phyloP scores from a whole-genome alignment of 2,888 invertebrate species.

The Pheosia tremula region DNA sequence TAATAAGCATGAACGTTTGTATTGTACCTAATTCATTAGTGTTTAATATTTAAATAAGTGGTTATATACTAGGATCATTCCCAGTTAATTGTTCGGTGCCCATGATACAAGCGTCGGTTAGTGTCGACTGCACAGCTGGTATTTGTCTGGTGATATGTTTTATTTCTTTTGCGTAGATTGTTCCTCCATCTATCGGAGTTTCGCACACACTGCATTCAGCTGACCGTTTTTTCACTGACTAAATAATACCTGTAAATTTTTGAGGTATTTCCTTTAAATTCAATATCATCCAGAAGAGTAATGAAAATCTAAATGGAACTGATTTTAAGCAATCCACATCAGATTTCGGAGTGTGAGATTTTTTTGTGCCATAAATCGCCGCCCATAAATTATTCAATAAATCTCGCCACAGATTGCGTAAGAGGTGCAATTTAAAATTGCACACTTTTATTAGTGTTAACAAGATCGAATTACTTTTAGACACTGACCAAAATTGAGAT shows the following conservation, averaged over 20 bases:
- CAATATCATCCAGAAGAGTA: background rate
- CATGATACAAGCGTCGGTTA: too few relatives aligned
- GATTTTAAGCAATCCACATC: background rate
- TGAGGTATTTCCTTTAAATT: background rate
- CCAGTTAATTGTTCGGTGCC: too few relatives aligned
- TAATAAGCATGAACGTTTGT: too few relatives aligned
- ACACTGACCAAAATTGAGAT: background rate
- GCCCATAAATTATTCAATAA: slow-evolving; percentile 1
- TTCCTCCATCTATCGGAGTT: background rate
- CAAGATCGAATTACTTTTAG: background rate
- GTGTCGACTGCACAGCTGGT: too few relatives aligned
- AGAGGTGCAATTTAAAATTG: background rate
- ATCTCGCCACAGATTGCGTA: background rate
- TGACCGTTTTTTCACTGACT: too few relatives aligned
- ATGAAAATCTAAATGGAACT: background rate
- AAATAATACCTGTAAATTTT: background rate
- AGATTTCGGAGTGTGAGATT: background rate
- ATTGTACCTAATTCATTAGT: too few relatives aligned
- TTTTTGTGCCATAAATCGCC: background rate
- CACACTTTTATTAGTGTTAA: slow-evolving; percentile 1
- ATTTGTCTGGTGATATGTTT: too few relatives aligned
- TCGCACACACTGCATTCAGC: background rate
- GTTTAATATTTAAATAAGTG: too few relatives aligned
- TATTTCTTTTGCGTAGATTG: background rate
- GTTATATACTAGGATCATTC: too few relatives aligned